Conservation (phyloP, 1,140 invertebrate genomes). For the Macrobrachium nipponense region DNA sequence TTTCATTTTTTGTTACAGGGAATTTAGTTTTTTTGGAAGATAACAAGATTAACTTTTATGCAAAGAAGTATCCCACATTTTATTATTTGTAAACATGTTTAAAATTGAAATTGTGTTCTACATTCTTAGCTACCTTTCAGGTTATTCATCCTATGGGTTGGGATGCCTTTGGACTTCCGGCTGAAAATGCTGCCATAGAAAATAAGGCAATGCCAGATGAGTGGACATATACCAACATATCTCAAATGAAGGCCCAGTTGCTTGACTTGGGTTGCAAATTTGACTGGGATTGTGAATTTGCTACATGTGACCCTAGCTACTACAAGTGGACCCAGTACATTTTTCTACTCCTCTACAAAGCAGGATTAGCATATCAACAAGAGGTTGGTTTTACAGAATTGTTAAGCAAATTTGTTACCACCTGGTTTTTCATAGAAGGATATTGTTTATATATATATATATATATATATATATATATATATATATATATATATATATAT, state of each 20-base stretch:
- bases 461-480: too few relatives aligned
- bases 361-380: conserved; percentile 87
- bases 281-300: conserved; percentile 92
- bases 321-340: conserved; percentile 96
- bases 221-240: conserved; percentile 94
- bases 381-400: conserved; percentile 72
- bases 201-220: conserved; percentile 79
- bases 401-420: not conserved
- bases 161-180: conserved; percentile 99
- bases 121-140: conserved; percentile 66
- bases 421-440: not conserved
- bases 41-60: not conserved
- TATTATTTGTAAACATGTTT: not conserved
- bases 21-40: too few relatives aligned
- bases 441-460: not conserved
- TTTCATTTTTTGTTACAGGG: too few relatives aligned
- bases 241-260: conserved; percentile 90
- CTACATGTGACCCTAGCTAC: conserved; percentile 82
- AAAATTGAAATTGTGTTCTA: conserved; percentile 36
- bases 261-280: conserved; percentile 85
- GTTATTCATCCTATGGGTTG: conserved; percentile 98
- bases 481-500: too few relatives aligned
- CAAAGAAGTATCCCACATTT: not conserved
- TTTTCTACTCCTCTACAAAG: conserved; percentile 90
- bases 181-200: conserved; percentile 98